Evolutionary conservation across 1,140 invertebrate genomes (phyloP), one percentile per base, ranked within the genome.

Genomic region (Halyomorpha halys): DNA sequence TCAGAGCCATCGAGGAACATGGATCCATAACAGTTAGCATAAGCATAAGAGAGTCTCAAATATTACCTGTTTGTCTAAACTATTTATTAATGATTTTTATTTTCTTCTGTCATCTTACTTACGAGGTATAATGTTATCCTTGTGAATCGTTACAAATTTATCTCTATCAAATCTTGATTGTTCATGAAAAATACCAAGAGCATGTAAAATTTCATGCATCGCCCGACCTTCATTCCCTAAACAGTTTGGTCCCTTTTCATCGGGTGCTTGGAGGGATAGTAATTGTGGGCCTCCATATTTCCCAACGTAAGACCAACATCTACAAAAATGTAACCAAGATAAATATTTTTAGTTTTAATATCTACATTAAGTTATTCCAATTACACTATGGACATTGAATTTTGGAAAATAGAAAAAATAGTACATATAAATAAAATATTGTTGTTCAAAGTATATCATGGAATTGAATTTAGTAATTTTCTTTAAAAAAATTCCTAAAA

Each of bases 291-390:
- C 84, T n/a, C 84, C 84, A 39, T 77, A 76, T 64, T 75, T 73
- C 9, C 83, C 84, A 6, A 86, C 80, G 72, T 78, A 85, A 0
- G 83, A 85, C 83, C 84, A 86, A 71, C 85, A 87, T 23, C 76
- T 74, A 49, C 27, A 6, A 18, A 39, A 39, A 39, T 6, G 27
- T 4, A 39, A 13, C 1, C 11, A 11, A 39, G 4, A 11, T 1
- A 39, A 39, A 11, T 39, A 1, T 39, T 13, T 39, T 13, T 39
- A 11, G 5, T 39, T 39, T 11, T 13, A n/a, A n/a, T n/a, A n/a
- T n/a, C n/a, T n/a, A n/a, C n/a, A n/a, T n/a, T n/a, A n/a, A n/a
- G n/a, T n/a, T n/a, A n/a, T n/a, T n/a, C n/a, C n/a, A n/a, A n/a
- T n/a, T n/a, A n/a, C n/a, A n/a, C n/a, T n/a, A n/a, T n/a, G n/a